Percentiles rank a stretch among this genome's conserved stretches.
These are phyloP conservation scores for Cephalotes varians DNA, from an alignment of 2,888 invertebrate species.

Conservation along the genomic window DNA sequence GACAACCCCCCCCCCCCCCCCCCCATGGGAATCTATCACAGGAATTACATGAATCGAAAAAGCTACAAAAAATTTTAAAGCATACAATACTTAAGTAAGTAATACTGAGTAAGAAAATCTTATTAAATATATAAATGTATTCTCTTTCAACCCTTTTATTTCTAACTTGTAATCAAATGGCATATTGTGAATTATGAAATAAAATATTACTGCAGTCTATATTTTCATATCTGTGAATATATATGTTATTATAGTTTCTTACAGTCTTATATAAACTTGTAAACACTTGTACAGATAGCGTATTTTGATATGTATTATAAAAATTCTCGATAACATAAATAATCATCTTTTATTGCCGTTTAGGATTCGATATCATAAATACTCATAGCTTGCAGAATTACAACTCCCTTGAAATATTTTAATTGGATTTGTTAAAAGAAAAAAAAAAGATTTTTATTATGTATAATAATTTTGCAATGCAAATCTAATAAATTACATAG, in stretches of 20 bases:
- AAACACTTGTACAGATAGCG: neutral
- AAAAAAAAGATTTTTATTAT: neutral
- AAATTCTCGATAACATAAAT: neutral
- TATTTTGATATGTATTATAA: neutral
- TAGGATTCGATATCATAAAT: neutral
- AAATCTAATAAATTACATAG: neutral
- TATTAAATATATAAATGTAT: neutral
- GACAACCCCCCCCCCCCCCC: too few relatives aligned
- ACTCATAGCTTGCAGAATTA: neutral
- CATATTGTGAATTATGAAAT: neutral
- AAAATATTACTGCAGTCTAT: neutral
- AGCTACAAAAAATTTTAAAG: neutral
- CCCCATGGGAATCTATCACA: neutral
- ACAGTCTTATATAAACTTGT: neutral
- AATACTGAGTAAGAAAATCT: too few relatives aligned
- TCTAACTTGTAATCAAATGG: too few relatives aligned
- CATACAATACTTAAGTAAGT: neutral
- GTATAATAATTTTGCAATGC: neutral
- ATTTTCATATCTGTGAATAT: neutral
- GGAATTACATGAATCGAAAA: too few relatives aligned
- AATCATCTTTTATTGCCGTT: neutral
- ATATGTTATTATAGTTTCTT: neutral
- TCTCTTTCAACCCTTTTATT: neutral
- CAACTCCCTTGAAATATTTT: neutral
- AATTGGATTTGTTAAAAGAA: neutral